Conservation (phyloP, 2,888 invertebrate species). For the Rotaria magnacalcarata region DNA sequence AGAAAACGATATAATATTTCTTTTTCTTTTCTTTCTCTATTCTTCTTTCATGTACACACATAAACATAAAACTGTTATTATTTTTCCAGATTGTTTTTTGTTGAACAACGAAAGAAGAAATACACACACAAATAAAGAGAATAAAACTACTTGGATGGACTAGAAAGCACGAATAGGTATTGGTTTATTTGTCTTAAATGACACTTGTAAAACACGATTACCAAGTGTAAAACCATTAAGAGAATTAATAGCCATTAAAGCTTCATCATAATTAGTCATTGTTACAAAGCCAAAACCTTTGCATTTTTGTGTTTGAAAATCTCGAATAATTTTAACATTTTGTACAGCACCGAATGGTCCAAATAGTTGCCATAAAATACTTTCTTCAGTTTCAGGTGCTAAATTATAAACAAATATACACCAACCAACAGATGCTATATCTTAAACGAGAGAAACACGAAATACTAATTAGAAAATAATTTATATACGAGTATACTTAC, state of each 20-base stretch:
- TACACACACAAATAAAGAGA: conserved; percentile 18
- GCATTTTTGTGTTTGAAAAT: conserved; percentile 90
- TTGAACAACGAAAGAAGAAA: conserved; percentile 7
- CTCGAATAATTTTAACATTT: conserved; percentile 90
- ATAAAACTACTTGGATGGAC: conserved; percentile 7
- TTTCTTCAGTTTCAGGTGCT: conserved; percentile 84
- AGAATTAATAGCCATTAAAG: conserved; percentile 88
- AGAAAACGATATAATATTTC: background rate
- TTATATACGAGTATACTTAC: background rate
- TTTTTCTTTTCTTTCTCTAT: background rate
- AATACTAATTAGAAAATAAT: background rate
- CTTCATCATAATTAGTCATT: conserved; percentile 96
- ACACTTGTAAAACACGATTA: conserved; percentile 90
- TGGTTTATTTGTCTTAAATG: conserved; percentile 74
- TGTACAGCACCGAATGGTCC: conserved; percentile 95
- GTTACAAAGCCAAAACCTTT: conserved; percentile 97
- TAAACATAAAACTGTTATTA: background rate
- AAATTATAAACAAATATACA: conserved; percentile 88
- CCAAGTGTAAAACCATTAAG: conserved; percentile 91
- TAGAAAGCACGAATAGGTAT: conserved; percentile 49
- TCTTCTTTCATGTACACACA: background rate
- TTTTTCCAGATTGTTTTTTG: background rate
- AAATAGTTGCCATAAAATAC: conserved; percentile 85
- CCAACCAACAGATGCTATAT: conserved; percentile 69
- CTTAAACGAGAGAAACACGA: background rate